Evolutionary conservation across 2,113 vertebrate genomes (phyloP).

Genomic region (Reinhardtius hippoglossoides): DNA sequence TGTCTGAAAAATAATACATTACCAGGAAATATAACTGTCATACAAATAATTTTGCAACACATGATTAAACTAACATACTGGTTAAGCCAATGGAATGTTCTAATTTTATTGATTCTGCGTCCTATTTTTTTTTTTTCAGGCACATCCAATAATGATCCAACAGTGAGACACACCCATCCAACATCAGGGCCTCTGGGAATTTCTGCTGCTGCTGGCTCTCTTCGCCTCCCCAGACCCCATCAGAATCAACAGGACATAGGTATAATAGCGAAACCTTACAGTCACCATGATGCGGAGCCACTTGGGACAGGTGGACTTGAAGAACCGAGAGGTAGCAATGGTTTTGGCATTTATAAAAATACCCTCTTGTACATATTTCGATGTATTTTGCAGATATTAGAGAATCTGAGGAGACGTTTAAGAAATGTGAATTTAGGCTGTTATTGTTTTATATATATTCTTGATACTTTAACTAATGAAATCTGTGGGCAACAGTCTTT

Average conservation of each 20-base stretch:
- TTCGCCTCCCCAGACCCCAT: slow-evolving; percentile 73
- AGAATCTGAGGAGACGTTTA: neutral
- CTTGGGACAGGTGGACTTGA: slow-evolving; percentile 78
- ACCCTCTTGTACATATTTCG: neutral
- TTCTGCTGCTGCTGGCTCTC: slow-evolving; percentile 64
- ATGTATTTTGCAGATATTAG: neutral
- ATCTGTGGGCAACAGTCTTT: neutral
- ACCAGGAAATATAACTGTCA: neutral
- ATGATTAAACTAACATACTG: neutral
- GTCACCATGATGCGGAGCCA: slow-evolving; percentile 66
- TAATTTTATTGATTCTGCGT: neutral
- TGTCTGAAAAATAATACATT: neutral
- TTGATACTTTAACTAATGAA: neutral
- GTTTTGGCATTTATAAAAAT: slow-evolving; percentile 1
- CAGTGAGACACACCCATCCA: slow-evolving; percentile 72
- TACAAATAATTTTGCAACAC: neutral
- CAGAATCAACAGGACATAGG: slow-evolving; percentile 74
- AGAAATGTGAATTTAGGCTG: neutral
- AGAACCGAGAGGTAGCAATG: slow-evolving; percentile 81
- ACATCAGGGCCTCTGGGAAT: slow-evolving; percentile 69
- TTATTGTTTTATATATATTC: neutral
- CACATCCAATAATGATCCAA: slow-evolving; percentile 58
- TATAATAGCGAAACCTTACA: slow-evolving; percentile 76
- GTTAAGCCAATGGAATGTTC: neutral
- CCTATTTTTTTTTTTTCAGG: slow-evolving; percentile 25